Conservation (phyloP, 2,888 invertebrate genomes). For the Rhaphigaster nebulosa region DNA sequence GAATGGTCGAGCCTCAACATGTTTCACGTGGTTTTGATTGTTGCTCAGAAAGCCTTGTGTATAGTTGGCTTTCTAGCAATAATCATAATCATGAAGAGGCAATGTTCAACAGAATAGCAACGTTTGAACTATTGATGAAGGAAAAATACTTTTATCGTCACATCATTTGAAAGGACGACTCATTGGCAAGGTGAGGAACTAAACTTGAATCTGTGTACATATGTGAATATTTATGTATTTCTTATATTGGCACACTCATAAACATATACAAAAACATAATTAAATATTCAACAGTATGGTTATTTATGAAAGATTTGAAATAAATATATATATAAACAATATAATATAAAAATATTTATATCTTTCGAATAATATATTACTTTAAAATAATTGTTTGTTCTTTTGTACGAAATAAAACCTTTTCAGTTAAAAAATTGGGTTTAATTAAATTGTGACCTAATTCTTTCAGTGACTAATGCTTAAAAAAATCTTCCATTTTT, state of each 20-base stretch:
- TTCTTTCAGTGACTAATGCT: too few relatives aligned
- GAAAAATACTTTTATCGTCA: background rate
- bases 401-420: too few relatives aligned
- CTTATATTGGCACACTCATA: too few relatives aligned
- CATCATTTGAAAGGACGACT: background rate
- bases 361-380: too few relatives aligned
- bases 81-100: constrained; percentile 69
- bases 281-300: too few relatives aligned
- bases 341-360: too few relatives aligned
- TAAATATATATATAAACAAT: background rate
- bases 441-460: too few relatives aligned
- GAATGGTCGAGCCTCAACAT: background rate
- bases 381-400: too few relatives aligned
- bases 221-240: too few relatives aligned
- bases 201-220: background rate
- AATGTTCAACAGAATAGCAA: background rate
- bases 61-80: constrained; percentile 70
- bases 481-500: too few relatives aligned
- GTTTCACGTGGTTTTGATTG: constrained; percentile 70
- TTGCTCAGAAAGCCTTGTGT: constrained; percentile 72
- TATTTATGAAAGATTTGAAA: background rate
- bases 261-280: too few relatives aligned
- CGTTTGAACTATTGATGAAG: background rate
- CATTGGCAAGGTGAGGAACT: background rate
- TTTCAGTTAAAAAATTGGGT: too few relatives aligned